phyloP scores from a whole-genome alignment of 2,113 vertebrate genomes.

The Siphamia tubifer region DNA sequence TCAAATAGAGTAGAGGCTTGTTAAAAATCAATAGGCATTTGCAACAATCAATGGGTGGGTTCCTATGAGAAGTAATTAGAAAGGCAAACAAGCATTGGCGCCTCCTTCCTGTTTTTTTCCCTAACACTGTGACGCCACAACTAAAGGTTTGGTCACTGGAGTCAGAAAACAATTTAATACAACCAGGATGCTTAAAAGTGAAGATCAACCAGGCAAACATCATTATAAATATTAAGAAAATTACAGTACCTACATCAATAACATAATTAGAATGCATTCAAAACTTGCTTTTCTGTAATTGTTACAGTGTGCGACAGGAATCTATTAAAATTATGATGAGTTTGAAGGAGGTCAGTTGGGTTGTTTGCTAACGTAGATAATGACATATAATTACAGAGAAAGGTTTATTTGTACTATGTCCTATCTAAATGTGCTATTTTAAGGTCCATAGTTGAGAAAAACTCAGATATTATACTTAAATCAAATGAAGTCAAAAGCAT shows the following conservation, averaged over 20 bases:
- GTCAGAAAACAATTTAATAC: conserved; percentile 27
- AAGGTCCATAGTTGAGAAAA: background rate
- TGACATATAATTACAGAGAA: background rate
- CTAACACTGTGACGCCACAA: background rate
- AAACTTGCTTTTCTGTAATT: background rate
- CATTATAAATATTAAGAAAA: no score
- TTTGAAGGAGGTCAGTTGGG: background rate
- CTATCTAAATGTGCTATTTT: background rate
- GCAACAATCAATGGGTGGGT: conserved; percentile 68
- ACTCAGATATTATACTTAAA: background rate
- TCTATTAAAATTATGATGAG: background rate
- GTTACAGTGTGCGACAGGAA: background rate
- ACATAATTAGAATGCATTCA: no score
- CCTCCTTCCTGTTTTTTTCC: conserved; percentile 18
- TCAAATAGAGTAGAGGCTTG: conserved; percentile 51
- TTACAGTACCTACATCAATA: no score
- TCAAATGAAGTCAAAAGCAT: background rate
- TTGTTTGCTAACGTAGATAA: background rate
- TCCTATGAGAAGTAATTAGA: conserved; percentile 76
- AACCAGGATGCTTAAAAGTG: background rate
- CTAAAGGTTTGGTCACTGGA: conserved; percentile 1
- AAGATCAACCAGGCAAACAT: background rate
- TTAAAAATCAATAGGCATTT: conserved; percentile 71
- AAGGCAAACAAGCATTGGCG: conserved; percentile 56
- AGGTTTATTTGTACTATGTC: no score